Conservation (phyloP, 2,113 vertebrate species). For the Platichthys stellatus region DNA sequence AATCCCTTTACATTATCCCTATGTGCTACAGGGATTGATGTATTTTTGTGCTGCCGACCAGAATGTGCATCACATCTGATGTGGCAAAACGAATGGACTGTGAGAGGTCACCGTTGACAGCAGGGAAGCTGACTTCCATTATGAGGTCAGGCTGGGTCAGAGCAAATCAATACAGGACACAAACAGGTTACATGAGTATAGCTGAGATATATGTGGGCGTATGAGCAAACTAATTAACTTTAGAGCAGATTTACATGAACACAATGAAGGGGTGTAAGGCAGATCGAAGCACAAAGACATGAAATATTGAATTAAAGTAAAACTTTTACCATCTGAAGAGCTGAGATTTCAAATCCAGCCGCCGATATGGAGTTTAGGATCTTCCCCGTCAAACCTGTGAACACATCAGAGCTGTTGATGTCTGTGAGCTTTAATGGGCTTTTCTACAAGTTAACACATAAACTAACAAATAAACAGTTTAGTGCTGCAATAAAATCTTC, state of each 20-base stretch:
- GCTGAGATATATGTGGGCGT: not conserved
- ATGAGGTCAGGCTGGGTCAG: slow-evolving; percentile 48
- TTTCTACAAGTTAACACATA: slow-evolving; percentile 11
- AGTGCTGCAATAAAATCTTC: slow-evolving; percentile 21
- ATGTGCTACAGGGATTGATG: slow-evolving; percentile 45
- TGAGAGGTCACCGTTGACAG: slow-evolving; percentile 46
- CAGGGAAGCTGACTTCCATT: slow-evolving; percentile 36
- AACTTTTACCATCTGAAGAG: slow-evolving; percentile 89
- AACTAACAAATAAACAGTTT: slow-evolving; percentile 3
- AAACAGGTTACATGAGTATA: slow-evolving; percentile 18
- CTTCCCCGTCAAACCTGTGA: slow-evolving; percentile 89
- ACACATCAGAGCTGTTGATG: slow-evolving; percentile 37
- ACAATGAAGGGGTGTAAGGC: not conserved
- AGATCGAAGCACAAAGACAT: not conserved
- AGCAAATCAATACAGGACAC: slow-evolving; percentile 27
- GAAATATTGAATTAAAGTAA: not conserved
- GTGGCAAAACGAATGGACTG: slow-evolving; percentile 43
- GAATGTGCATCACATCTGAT: slow-evolving; percentile 48
- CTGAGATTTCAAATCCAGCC: slow-evolving; percentile 91
- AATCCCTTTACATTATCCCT: not conserved
- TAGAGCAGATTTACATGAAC: not conserved
- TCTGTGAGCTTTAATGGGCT: too few species aligned
- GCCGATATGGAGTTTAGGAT: slow-evolving; percentile 89
- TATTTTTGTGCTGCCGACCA: slow-evolving; percentile 30
- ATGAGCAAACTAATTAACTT: not conserved